phyloP scores from a whole-genome alignment of 2,888 invertebrate species.

The Allophyes oxyacanthae region DNA sequence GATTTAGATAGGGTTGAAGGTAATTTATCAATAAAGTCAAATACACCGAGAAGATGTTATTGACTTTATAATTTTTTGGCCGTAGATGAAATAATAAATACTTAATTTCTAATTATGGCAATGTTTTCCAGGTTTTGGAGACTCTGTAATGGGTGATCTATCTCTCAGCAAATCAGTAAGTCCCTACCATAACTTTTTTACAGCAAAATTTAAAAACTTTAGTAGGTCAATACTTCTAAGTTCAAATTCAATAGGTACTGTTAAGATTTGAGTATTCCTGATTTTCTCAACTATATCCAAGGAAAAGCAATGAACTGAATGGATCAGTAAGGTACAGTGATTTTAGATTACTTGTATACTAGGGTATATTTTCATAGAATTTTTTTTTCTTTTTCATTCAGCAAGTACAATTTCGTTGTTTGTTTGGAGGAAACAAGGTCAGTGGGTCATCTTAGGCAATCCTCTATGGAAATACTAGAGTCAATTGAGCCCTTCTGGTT shows the following conservation, averaged over 20 bases:
- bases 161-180: conserved; percentile 79
- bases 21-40: conserved; percentile 47
- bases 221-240: neutral
- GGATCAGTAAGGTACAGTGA: too few relatives aligned
- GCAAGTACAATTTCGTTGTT: too few relatives aligned
- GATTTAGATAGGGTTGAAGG: conserved; percentile 82
- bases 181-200: conserved; percentile 41
- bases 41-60: neutral
- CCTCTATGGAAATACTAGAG: too few relatives aligned
- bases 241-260: neutral
- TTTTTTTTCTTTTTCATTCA: too few relatives aligned
- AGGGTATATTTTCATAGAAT: too few relatives aligned
- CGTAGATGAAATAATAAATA: neutral
- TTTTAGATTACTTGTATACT: too few relatives aligned
- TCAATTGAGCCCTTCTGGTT: too few relatives aligned
- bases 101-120: neutral
- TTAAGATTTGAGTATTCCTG: too few relatives aligned
- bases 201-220: neutral
- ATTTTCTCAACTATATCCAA: too few relatives aligned
- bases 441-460: too few relatives aligned
- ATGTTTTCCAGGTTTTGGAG: conserved; percentile 75
- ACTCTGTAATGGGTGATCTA: conserved; percentile 68
- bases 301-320: too few relatives aligned
- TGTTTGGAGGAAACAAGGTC: too few relatives aligned
- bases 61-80: neutral